Percentiles rank a stretch among this genome's conserved stretches.
Evolutionary conservation across 2,888 invertebrate genomes (phyloP).

Genomic region (Stenurella melanura): DNA sequence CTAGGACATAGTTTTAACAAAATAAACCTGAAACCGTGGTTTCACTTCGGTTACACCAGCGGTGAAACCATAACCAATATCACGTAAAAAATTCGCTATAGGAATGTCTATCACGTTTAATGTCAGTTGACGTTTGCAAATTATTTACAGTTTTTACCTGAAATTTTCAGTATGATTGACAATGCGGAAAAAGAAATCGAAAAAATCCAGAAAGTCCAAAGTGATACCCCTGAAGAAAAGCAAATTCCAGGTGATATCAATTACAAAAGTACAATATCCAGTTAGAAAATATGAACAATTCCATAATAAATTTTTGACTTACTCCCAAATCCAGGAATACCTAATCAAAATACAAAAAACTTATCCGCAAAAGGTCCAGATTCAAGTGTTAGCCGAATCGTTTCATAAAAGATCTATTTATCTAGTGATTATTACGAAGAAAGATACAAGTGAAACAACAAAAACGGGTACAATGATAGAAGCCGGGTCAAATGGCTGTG

Average conservation of each 20-base stretch:
- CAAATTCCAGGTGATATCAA: neutral
- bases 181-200: neutral
- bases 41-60: no score
- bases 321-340: constrained; percentile 57
- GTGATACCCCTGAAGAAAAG: neutral
- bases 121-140: neutral
- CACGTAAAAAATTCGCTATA: neutral
- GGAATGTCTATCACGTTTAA: neutral
- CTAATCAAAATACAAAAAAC: constrained; percentile 51
- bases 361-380: constrained; percentile 46
- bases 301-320: constrained; percentile 59
- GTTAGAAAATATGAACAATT: constrained; percentile 55
- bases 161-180: neutral
- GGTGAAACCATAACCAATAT: neutral
- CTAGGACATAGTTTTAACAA: no score
- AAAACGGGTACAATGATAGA: constrained; percentile 55
- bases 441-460: neutral
- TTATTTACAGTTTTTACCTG: neutral
- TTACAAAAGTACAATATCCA: constrained; percentile 31
- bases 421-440: constrained; percentile 43
- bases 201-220: constrained; percentile 5
- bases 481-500: constrained; percentile 59
- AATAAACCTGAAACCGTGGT: no score
- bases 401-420: constrained; percentile 49
- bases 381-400: constrained; percentile 53